Conservation (phyloP, 2,797 vertebrate genomes). For the Cacajao melanocephalus region DNA sequence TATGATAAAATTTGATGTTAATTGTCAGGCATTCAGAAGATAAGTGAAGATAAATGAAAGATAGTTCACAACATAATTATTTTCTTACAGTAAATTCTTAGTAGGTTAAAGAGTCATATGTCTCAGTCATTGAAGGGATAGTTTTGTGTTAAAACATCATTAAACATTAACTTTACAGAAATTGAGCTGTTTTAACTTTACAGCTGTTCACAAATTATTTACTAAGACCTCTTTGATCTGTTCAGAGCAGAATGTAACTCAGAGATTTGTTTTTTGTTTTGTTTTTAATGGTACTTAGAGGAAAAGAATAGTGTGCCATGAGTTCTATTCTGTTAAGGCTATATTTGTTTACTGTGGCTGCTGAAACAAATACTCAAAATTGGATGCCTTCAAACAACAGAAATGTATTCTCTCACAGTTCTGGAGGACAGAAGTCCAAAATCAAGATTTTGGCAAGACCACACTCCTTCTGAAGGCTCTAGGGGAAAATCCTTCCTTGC, state of each 20-base stretch:
- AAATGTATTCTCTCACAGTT: not conserved
- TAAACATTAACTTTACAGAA: slow-evolving; percentile 19
- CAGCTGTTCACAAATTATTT: slow-evolving; percentile 19
- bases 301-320: not conserved
- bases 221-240: slow-evolving; percentile 13
- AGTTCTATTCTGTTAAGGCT: not conserved
- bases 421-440: not conserved
- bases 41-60: slow-evolving; percentile 81
- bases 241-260: not conserved
- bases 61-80: slow-evolving; percentile 76
- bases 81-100: slow-evolving; percentile 69
- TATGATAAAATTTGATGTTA: slow-evolving; percentile 82
- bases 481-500: not conserved
- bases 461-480: not conserved
- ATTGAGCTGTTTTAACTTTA: not conserved
- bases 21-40: slow-evolving; percentile 80
- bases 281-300: slow-evolving; percentile 17
- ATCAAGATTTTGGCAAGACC: not conserved
- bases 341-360: not conserved
- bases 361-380: not conserved
- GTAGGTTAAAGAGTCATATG: not conserved
- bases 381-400: not conserved
- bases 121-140: not conserved
- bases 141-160: slow-evolving; percentile 34
- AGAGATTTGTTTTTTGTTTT: not conserved